phyloP scores from a whole-genome alignment of 2,113 vertebrate genomes.

The Passer domesticus region DNA sequence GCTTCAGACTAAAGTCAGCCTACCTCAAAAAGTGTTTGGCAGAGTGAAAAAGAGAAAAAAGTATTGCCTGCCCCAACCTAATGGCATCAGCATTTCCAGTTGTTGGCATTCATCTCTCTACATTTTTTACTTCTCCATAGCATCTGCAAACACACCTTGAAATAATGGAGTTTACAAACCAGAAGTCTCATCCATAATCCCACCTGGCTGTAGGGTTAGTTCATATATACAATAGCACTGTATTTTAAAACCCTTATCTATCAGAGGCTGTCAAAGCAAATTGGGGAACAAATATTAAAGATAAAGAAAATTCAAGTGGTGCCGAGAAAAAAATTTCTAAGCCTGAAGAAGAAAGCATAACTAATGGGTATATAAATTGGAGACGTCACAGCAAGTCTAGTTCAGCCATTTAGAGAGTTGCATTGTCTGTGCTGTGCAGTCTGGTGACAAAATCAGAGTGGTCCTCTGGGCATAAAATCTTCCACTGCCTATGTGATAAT shows the following conservation, averaged over 20 bases:
- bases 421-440: neutral
- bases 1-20: neutral
- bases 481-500: neutral
- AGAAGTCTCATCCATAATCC: neutral
- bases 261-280: neutral
- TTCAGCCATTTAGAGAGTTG: neutral
- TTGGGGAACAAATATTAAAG: neutral
- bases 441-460: neutral
- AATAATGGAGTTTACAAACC: neutral
- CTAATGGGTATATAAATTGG: neutral
- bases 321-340: neutral
- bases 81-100: neutral
- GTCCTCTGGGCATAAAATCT: neutral
- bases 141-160: neutral
- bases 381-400: neutral
- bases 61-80: neutral
- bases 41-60: neutral
- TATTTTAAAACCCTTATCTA: neutral
- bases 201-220: neutral
- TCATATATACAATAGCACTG: neutral
- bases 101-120: neutral
- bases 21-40: neutral
- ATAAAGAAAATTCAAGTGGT: neutral
- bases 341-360: neutral
- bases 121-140: neutral